These are phyloP conservation scores for Hydropsyche betteni DNA, from an alignment of 2,888 invertebrate genomes.

Conservation along the genomic window DNA sequence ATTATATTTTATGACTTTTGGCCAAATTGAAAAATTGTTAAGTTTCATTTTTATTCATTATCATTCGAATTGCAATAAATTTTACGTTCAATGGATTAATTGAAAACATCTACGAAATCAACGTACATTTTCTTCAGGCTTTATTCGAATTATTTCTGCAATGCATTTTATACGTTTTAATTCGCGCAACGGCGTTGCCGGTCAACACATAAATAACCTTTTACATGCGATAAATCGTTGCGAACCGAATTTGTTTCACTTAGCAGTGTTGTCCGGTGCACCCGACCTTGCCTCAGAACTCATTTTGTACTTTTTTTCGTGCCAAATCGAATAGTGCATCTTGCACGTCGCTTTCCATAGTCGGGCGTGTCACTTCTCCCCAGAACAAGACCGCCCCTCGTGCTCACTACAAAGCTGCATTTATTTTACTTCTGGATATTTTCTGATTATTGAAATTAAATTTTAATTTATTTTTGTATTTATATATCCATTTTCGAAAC, in stretches of 20 bases:
- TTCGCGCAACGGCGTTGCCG: slow-evolving; percentile 32
- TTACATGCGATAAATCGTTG: slow-evolving; percentile 52
- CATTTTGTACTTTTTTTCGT: background rate
- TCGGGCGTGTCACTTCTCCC: slow-evolving; percentile 11
- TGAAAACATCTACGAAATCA: background rate
- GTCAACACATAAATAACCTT: slow-evolving; percentile 49
- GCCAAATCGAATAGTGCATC: slow-evolving; percentile 15
- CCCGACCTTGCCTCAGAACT: background rate
- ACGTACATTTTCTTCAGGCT: background rate
- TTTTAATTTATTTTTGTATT: background rate
- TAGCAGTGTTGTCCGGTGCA: slow-evolving; percentile 16
- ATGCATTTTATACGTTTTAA: slow-evolving; percentile 25
- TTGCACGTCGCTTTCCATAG: slow-evolving; percentile 15
- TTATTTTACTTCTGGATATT: background rate
- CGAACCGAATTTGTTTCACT: slow-evolving; percentile 52
- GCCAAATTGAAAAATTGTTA: background rate
- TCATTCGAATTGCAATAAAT: background rate
- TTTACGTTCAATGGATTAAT: background rate
- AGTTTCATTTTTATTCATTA: background rate
- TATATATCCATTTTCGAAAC: background rate
- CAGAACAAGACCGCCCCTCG: slow-evolving; percentile 1
- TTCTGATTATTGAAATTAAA: too few relatives aligned
- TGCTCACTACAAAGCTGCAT: slow-evolving; percentile 1
- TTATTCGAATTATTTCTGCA: background rate
- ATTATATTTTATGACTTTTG: background rate